Base-by-base conservation (phyloP, 35 echinoderm and acorn worm genomes). In the Heliocidaris tuberculata region DNA sequence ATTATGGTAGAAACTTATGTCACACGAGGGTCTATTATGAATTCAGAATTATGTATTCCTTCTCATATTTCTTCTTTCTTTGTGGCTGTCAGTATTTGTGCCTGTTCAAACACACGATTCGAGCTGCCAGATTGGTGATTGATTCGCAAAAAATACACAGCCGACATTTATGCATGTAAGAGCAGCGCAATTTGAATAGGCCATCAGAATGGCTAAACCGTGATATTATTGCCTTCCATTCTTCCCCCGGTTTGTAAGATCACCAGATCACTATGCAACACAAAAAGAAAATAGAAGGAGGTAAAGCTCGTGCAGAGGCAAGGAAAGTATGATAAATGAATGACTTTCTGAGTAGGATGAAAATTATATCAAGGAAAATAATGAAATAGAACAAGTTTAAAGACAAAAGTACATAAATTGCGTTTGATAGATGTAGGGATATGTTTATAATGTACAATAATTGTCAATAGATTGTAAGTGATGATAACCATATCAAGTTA, bases 121-220 rank as follows among this genome's bases (percentile, higher is more conserved):
- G 5, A 27, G 87, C 31, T 89, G 87, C 12, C 87, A 89, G 12
- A 89, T 12, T 89, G 31, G 19, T 89, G 87, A 89, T 89, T 89
- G 87, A 89, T 89, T 32, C 87, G 13, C 87, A n/a, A n/a, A 32
- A 89, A 48, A 47, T 24, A 48, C 10, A 17, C 31, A 15, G 31
- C 47, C 16, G 87, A 89, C 87, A 89, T 19, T 89, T 89, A 89
- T 47, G 31, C 31, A 89, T 89, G 87, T 21, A 12, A 30, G 31
- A 32, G 87, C 21, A 47, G 87, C 32, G 87, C 31, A 89, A 89
- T n/a, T 89, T 89, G 87, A 31, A 89, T 89, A 48, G 87, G 7
- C 47, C 87, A 48, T 32, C 12, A n/a, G 35, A 89, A 89, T 42
- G 87, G 87, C 87, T 89, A 89, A 89, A 89, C 12, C 31, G 17